These are phyloP conservation scores for Takifugu bimaculatus DNA, from an alignment of 2,113 vertebrate species.

Conservation along the genomic window DNA sequence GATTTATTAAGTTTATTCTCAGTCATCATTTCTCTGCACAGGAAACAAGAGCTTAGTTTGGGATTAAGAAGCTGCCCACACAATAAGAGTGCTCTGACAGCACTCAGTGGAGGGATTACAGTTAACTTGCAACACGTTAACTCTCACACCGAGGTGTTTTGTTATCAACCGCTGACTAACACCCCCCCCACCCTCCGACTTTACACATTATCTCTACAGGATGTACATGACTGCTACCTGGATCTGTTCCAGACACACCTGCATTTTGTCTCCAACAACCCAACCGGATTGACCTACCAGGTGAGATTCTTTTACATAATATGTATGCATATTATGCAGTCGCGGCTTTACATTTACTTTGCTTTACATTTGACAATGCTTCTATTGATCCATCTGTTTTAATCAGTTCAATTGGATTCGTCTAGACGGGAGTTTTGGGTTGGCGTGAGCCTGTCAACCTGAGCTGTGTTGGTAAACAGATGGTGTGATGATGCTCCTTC, in stretches of 20 bases:
- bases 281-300: conserved; percentile 86
- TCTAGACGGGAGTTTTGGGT: neutral
- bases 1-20: no score
- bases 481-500: conserved; percentile 19
- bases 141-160: no score
- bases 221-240: conserved; percentile 88
- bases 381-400: no score
- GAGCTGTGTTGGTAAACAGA: conserved; percentile 46
- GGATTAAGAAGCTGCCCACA: no score
- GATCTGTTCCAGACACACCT: conserved; percentile 92
- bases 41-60: no score
- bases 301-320: conserved; percentile 59
- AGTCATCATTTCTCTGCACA: no score
- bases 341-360: neutral
- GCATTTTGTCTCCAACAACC: conserved; percentile 87
- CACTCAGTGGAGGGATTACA: no score
- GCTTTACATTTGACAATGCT: no score
- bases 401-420: no score
- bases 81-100: no score
- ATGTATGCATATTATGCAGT: neutral
- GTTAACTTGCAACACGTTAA: no score
- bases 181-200: neutral
- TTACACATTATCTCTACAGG: conserved; percentile 67
- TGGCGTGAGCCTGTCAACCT: conserved; percentile 25
- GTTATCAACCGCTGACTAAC: neutral